These are phyloP conservation scores for Hyles euphorbiae DNA, from an alignment of 1,140 invertebrate species.

Conservation along the genomic window DNA sequence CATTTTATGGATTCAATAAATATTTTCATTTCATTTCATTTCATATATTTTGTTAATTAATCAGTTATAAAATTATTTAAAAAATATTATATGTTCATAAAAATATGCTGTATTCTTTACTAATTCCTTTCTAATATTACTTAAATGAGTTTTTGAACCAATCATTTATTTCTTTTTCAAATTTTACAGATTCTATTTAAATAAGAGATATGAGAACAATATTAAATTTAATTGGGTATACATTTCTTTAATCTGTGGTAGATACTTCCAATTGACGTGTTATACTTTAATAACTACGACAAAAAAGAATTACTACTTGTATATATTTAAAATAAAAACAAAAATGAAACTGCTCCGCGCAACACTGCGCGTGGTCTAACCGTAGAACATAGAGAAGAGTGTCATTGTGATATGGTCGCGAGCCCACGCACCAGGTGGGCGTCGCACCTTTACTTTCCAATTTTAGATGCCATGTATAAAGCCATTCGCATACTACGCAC, in stretches of 20 bases:
- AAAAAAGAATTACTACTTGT: no score
- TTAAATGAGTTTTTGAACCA: no score
- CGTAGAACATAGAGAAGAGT: slow-evolving; percentile 10
- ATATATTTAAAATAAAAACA: neutral
- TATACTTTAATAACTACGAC: neutral
- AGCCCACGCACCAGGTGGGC: slow-evolving; percentile 29
- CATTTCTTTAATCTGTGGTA: neutral
- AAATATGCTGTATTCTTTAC: no score
- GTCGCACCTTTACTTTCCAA: slow-evolving; percentile 44
- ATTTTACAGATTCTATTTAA: neutral
- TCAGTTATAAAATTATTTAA: no score
- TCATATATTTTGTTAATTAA: no score
- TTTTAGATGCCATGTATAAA: slow-evolving; percentile 30
- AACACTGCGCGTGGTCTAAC: neutral
- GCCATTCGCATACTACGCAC: neutral
- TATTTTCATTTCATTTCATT: no score
- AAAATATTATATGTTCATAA: no score
- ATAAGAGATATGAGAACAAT: slow-evolving; percentile 2
- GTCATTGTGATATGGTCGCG: slow-evolving; percentile 17
- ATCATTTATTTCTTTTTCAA: no score
- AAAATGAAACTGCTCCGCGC: slow-evolving; percentile 7
- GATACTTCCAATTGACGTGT: neutral
- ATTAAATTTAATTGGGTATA: neutral
- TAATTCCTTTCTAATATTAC: no score
- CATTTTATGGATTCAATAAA: no score